Percentiles rank a stretch among this genome's conserved stretches.
Evolutionary conservation across 2,113 vertebrate species (phyloP).

Genomic region (Heptranchias perlo): DNA sequence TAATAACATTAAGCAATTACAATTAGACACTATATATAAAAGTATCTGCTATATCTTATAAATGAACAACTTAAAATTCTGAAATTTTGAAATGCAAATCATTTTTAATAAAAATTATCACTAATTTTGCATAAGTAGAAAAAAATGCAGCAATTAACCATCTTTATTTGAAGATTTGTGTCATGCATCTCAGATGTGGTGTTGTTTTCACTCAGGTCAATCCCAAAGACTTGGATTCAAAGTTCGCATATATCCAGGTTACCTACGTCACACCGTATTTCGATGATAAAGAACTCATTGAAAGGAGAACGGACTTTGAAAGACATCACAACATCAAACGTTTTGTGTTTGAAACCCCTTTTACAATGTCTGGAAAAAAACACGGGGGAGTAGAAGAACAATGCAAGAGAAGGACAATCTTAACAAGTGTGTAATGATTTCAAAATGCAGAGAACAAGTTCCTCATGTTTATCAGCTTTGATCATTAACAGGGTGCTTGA

Average conservation of each 20-base stretch:
- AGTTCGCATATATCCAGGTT: constrained; percentile 94
- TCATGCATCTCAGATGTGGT: background rate
- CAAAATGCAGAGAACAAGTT: background rate
- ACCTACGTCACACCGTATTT: constrained; percentile 91
- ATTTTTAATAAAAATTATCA: background rate
- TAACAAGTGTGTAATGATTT: constrained; percentile 73
- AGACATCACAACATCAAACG: constrained; percentile 90
- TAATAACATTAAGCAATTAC: background rate
- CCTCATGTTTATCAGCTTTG: background rate
- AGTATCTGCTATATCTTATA: background rate
- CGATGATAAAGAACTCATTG: constrained; percentile 85
- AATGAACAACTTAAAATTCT: background rate
- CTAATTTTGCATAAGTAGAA: background rate
- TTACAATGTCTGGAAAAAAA: constrained; percentile 89
- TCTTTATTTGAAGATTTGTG: background rate
- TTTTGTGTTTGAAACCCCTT: constrained; percentile 95
- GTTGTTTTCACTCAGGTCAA: constrained; percentile 70
- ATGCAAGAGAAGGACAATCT: constrained; percentile 87
- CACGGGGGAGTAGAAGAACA: constrained; percentile 93
- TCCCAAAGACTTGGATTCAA: constrained; percentile 88
- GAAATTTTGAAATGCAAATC: background rate
- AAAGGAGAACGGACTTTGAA: constrained; percentile 88
- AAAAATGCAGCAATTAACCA: background rate
- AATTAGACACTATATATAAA: background rate
- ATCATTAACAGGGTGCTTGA: background rate